Evolutionary conservation across 2,888 invertebrate species (phyloP), one percentile per base, ranked within the genome.

Genomic region (Ectropis crepuscularia): DNA sequence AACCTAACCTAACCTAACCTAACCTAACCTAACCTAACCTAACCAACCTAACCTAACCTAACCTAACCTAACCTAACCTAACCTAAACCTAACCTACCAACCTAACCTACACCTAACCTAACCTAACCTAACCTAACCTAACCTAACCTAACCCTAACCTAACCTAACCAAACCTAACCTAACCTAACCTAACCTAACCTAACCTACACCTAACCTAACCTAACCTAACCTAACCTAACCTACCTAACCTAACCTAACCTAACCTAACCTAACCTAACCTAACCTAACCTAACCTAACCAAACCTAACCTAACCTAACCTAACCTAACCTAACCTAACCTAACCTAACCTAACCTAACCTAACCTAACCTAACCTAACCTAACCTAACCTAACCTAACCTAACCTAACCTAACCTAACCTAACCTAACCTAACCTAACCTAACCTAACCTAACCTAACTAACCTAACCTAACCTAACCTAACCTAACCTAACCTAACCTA

Each of bases 251-350:
- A 59, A 51, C 51, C 59, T 51, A 51, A 50, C 59, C 51, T 59
- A 51, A 51, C 59, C 51, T 59, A 51, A 50, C 51, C 59, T 59
- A 59, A 51, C 59, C 51, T 51, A 50, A 59, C 50, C 59, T 50
- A 59, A 50, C 50, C 51, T 50, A 51, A 51, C 59, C 59, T 51
- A 51, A 51, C 51, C 51, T 50, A 53, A 61, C 53, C 61, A 48
- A 53, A 61, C 53, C 61, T 53, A 53, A 61, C 48, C 53, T 61
- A 61, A 53, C 53, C 53, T 61, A 53, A 61, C 53, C 53, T 61
- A 53, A 53, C 49, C 50, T 61, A 50, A 55, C 50, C 39, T 39
- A 39, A 39, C 39, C 39, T 39, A 39, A 39, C 39, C 39, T 39
- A 39, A 39, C n/a, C n/a, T n/a, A n/a, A n/a, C n/a, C n/a, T n/a